A percentile compares a stretch with the other conserved stretches of the same genome.
Conservation (phyloP, 2,113 vertebrate genomes). For the Syngnathus typhle region DNA sequence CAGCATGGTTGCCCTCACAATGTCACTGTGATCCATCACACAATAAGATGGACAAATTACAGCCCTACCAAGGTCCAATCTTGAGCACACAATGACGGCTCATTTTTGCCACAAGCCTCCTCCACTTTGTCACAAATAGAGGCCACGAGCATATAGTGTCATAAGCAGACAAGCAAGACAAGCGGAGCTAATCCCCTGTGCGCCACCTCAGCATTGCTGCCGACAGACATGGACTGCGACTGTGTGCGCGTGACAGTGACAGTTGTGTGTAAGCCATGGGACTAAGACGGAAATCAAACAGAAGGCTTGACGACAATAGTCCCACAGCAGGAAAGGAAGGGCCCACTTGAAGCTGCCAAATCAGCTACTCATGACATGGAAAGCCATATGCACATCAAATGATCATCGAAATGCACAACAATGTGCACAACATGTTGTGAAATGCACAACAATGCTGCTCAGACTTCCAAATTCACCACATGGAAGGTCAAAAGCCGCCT, state of each 20-base stretch:
- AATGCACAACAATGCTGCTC: not conserved
- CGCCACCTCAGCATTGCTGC: slow-evolving; percentile 45
- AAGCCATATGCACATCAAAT: not conserved
- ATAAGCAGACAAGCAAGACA: slow-evolving; percentile 46
- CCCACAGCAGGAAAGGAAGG: slow-evolving; percentile 38
- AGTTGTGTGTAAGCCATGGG: slow-evolving; percentile 47
- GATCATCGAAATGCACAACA: not conserved
- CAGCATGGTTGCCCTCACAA: not conserved
- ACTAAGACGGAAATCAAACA: slow-evolving; percentile 45
- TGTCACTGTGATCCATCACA: not conserved
- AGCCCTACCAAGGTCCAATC: not conserved
- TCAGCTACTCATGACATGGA: not conserved
- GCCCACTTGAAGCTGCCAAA: slow-evolving; percentile 19
- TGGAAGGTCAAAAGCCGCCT: not conserved
- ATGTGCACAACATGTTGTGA: not conserved
- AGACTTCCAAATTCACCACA: not conserved
- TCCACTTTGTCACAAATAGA: slow-evolving; percentile 23
- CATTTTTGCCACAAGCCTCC: slow-evolving; percentile 18
- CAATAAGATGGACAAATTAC: not conserved
- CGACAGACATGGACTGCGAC: slow-evolving; percentile 39
- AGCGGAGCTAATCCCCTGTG: slow-evolving; percentile 50
- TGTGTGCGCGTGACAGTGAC: slow-evolving; percentile 16
- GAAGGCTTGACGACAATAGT: slow-evolving; percentile 22
- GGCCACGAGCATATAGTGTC: slow-evolving; percentile 9
- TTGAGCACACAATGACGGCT: not conserved